Evolutionary conservation across 2,888 invertebrate species (phyloP), one percentile per base, ranked within the genome.

Genomic region (Agriopis marginaria): DNA sequence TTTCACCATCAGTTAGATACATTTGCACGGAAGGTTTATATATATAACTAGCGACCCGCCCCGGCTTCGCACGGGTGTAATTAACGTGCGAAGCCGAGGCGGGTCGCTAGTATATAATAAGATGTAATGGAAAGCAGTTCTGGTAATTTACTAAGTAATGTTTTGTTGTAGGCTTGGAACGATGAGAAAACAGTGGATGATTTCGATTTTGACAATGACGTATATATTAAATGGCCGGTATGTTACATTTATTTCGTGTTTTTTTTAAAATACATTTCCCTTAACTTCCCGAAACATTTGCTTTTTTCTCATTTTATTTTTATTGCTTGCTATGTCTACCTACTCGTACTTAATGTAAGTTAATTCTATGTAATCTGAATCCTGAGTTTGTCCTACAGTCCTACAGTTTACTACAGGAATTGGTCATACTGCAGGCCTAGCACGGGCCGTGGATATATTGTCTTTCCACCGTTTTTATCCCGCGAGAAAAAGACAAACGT

Each of bases 141-240:
- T 2, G 32, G 23, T 51, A 51, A 51, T 62, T 62, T n/a, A 45
- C 14, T 39, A 14, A 58, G 63, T 47, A 39, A 65, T 77, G 74
- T 84, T 88, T 85, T 84, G 77, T 92, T 91, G 83, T 93, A 94
- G 93, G 93, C 90, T 44, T 93, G 92, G 93, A 83, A 87, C 64
- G 92, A 92, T 78, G 93, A 93, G 53, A 92, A 93, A 87, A 87
- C 87, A 45, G 82, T 85, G 47, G 90, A 90, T 74, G 89, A 93
- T 76, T 88, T 85, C 82, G 93, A 93, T 85, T 90, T 85, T 80
- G 92, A 93, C 75, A 85, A 89, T 63, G 93, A 93, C 77, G 75
- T 89, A 50, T 92, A 81, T 79, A 70, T 93, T 66, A 80, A 83
- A 59, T 82, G 86, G 67, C 92, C 92, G 93, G 93, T 94, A 93